Evolutionary conservation across 2,888 invertebrate species (phyloP), one percentile per base, ranked within the genome.

Genomic region (Neocrepidodera transversa): DNA sequence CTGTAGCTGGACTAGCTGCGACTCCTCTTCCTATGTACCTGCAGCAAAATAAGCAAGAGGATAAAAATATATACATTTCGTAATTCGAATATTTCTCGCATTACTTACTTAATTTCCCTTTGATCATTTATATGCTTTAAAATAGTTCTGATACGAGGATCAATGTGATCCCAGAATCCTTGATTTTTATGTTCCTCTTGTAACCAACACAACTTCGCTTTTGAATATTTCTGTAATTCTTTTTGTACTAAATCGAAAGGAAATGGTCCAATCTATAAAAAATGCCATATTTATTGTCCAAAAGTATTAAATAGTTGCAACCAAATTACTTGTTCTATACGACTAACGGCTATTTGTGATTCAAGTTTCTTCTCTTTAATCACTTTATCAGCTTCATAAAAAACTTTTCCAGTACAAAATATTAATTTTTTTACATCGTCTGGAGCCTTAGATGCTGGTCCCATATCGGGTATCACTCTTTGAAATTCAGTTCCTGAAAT

Each of bases 121-220:
- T 17, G n/a, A 26, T 54, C 54, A 8, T 45, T 45, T 71, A 87
- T 83, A 75, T 88, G 87, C 75, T 88, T 89, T 69, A 94, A 82
- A 64, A 93, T 86, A 6, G 93, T 93, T 64, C 89, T 85, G 82
- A 95, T 88, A 68, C 95, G 84, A 0, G 95, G 95, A 78, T 93
- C 90, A 55, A 95, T 88, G 79, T 95, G 96, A 47, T 86, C 85
- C 95, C 95, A 97, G 7, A 89, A 86, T 59, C 97, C 97, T 80
- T 88, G 89, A 82, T 95, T 95, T 83, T 97, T 96, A 81, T 93
- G 95, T 77, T 97, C 97, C 82, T 97, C 97, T 81, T 97, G 97
- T 50, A 89, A 86, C 93, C 94, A 97, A 42, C 87, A 81, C 35
- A 97, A 78, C 73, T 88, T 85, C 1, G 96, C 96, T 76, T 91